phyloP scores from a whole-genome alignment of 2,113 vertebrate genomes.

The Zapus hudsonius region DNA sequence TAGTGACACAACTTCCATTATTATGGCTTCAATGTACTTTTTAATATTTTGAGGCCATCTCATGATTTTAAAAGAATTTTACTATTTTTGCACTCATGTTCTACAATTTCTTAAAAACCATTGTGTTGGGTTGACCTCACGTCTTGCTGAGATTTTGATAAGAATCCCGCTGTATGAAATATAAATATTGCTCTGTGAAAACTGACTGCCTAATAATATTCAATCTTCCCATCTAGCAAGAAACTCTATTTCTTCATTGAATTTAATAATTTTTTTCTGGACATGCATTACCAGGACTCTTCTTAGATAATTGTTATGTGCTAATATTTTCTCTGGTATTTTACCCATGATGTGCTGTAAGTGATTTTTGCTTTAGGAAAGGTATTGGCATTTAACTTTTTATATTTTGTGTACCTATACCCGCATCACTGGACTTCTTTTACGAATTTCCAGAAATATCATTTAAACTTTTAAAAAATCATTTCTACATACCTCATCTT shows the following conservation, averaged over 20 bases:
- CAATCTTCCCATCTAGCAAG: not conserved
- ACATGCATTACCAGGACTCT: not conserved
- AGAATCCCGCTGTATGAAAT: not conserved
- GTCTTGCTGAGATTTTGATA: not conserved
- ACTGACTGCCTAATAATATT: not conserved
- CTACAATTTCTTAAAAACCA: not conserved
- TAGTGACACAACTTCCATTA: not conserved
- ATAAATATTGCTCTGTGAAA: not conserved
- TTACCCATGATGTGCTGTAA: not conserved
- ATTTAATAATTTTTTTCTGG: not conserved
- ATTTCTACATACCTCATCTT: slow-evolving; percentile 26
- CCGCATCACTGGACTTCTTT: not conserved
- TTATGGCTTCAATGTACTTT: not conserved
- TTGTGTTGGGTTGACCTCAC: not conserved
- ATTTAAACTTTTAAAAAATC: slow-evolving; percentile 6
- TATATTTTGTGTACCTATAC: not conserved
- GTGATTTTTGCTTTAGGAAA: slow-evolving; percentile 32
- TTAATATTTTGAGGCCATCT: not conserved
- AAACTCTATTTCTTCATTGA: not conserved
- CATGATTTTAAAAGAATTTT: not conserved
- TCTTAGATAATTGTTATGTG: not conserved
- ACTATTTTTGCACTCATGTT: not conserved
- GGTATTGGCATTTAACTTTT: slow-evolving; percentile 12
- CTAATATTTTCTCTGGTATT: slow-evolving; percentile 14
- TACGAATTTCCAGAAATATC: slow-evolving; percentile 11